Evolutionary conservation across 2,888 invertebrate species (phyloP).

Genomic region (Agonopterix heracliana): DNA sequence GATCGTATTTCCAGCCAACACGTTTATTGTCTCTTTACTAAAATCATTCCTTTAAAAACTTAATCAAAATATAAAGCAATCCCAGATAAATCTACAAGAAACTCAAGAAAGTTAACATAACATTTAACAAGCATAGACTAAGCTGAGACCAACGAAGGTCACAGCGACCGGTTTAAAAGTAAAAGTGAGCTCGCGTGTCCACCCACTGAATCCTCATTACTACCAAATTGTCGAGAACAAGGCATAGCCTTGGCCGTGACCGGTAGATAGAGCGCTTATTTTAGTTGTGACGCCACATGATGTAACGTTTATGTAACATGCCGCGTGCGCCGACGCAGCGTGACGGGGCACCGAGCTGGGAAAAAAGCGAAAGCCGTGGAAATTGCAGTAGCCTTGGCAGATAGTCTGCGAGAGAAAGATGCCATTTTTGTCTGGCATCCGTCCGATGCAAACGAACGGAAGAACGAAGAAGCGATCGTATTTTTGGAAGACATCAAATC

Average conservation of each 20-base stretch:
- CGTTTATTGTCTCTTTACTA: background rate
- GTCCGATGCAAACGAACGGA: too few relatives aligned
- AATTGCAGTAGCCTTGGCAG: constrained; percentile 34
- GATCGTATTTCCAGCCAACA: background rate
- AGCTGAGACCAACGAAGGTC: constrained; percentile 39
- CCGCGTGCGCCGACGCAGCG: constrained; percentile 45
- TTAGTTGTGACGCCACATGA: constrained; percentile 68
- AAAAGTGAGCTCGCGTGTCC: constrained; percentile 69
- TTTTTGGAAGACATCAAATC: too few relatives aligned
- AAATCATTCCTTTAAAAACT: background rate
- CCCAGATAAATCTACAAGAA: too few relatives aligned
- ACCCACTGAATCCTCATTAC: constrained; percentile 73
- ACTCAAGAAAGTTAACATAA: too few relatives aligned
- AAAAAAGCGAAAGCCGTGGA: constrained; percentile 69
- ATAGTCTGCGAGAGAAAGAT: background rate
- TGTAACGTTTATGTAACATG: constrained; percentile 66
- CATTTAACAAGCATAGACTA: background rate
- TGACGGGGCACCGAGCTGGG: constrained; percentile 30
- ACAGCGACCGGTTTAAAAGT: constrained; percentile 67
- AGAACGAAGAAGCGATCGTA: too few relatives aligned
- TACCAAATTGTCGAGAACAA: constrained; percentile 58
- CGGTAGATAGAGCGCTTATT: constrained; percentile 68
- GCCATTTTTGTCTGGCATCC: too few relatives aligned
- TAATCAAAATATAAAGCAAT: background rate
- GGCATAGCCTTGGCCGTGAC: constrained; percentile 74